Conservation (phyloP, 2,113 vertebrate genomes). For the Podocnemis expansa region DNA sequence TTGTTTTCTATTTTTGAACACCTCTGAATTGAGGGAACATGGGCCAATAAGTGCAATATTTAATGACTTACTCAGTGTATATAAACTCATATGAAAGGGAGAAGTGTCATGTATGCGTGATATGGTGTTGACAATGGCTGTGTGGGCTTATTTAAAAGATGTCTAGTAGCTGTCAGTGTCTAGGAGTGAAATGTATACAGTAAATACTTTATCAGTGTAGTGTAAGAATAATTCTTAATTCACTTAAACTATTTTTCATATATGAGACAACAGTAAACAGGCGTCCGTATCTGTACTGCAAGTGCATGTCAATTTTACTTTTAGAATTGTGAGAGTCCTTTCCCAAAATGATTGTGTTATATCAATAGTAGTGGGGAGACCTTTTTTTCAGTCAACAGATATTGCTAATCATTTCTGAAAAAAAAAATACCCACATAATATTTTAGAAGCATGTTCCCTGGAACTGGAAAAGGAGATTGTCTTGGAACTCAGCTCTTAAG, state of each 20-base stretch:
- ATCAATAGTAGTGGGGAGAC: conserved; percentile 22
- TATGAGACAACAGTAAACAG: conserved; percentile 52
- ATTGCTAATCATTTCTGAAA: conserved; percentile 5
- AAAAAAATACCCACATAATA: not conserved
- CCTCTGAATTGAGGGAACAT: conserved; percentile 91
- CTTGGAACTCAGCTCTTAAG: conserved; percentile 11
- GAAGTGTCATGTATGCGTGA: conserved; percentile 66
- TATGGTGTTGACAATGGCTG: conserved; percentile 65
- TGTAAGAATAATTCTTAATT: conserved; percentile 72
- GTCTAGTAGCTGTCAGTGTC: conserved; percentile 71
- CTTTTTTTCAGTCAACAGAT: conserved; percentile 41
- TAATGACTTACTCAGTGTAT: conserved; percentile 93
- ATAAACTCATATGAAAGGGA: conserved; percentile 85
- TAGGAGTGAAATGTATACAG: conserved; percentile 71
- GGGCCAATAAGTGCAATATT: conserved; percentile 99
- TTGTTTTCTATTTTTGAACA: conserved; percentile 88
- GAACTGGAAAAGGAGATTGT: conserved; percentile 32
- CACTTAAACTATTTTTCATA: conserved; percentile 66
- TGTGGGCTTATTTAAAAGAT: conserved; percentile 69
- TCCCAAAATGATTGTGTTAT: conserved; percentile 49
- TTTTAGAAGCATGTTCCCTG: conserved; percentile 45
- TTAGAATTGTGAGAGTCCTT: conserved; percentile 59
- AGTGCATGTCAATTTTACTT: conserved; percentile 76
- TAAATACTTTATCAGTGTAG: conserved; percentile 67
- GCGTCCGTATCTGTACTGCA: conserved; percentile 57